Conservation (phyloP, 2,888 invertebrate genomes). For the Lypha dubia region DNA sequence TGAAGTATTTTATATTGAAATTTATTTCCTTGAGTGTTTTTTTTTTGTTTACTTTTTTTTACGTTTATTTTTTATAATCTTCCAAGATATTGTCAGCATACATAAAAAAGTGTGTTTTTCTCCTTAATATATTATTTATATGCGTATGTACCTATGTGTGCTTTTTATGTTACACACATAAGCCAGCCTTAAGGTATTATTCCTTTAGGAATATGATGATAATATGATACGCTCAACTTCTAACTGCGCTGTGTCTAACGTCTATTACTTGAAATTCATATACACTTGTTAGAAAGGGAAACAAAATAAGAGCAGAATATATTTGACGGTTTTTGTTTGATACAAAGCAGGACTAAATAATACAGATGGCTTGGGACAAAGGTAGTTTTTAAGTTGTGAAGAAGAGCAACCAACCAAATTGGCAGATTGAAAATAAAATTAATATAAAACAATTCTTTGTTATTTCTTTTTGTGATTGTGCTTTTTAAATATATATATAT, state of each 20-base stretch:
- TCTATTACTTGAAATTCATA: conserved; percentile 32
- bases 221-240: conserved; percentile 68
- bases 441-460: conserved; percentile 60
- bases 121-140: conserved; percentile 16
- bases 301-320: background rate
- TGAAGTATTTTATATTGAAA: background rate
- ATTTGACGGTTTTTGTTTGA: conserved; percentile 17
- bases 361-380: background rate
- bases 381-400: background rate
- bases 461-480: conserved; percentile 27
- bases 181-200: conserved; percentile 58
- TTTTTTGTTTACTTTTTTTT: background rate
- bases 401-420: conserved; percentile 18
- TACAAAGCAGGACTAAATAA: background rate
- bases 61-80: conserved; percentile 27
- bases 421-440: conserved; percentile 25
- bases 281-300: background rate
- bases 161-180: conserved; percentile 7
- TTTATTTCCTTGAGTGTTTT: conserved; percentile 36
- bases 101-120: conserved; percentile 19
- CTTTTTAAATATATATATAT: background rate
- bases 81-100: conserved; percentile 48
- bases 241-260: conserved; percentile 50
- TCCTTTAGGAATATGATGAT: conserved; percentile 64
- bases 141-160: background rate